phyloP scores from a whole-genome alignment of 2,113 vertebrate species.

The Cryptoleucopteryx plumbea region DNA sequence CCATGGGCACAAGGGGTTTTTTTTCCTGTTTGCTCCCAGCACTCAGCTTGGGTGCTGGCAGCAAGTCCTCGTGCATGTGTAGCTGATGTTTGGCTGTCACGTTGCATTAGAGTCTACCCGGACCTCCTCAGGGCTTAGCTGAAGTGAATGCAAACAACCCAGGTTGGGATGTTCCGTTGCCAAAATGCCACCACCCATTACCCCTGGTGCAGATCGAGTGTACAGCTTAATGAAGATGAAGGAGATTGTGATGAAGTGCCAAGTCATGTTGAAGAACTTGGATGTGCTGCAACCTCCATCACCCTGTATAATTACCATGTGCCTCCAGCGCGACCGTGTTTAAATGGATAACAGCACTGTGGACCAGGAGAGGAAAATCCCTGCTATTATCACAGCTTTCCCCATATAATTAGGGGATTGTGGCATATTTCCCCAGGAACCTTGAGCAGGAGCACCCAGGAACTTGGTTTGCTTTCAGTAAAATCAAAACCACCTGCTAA shows the following conservation, averaged over 20 bases:
- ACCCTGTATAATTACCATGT: fast-evolving
- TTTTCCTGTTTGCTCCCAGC: neutral
- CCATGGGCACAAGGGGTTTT: neutral
- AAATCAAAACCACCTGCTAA: neutral
- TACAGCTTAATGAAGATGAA: neutral
- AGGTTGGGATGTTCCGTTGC: neutral
- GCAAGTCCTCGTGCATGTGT: neutral
- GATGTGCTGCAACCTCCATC: neutral
- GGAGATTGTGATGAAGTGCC: neutral
- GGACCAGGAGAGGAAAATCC: neutral
- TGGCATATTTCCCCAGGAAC: neutral
- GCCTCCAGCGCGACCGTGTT: fast-evolving
- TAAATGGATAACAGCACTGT: neutral
- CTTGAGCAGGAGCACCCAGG: neutral
- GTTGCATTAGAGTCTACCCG: neutral
- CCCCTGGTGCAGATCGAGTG: fast-evolving
- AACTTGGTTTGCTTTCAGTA: neutral
- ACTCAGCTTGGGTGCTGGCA: neutral
- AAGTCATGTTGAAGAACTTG: neutral
- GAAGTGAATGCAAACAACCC: neutral
- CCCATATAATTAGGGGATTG: neutral
- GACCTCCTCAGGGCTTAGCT: neutral
- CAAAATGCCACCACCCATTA: neutral
- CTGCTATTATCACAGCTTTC: fast-evolving
- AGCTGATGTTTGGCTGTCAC: neutral